A percentile compares a stretch with the other conserved stretches of the same genome.
These are phyloP conservation scores for Linnaemya tessellans DNA, from an alignment of 2,888 invertebrate genomes.

Conservation along the genomic window DNA sequence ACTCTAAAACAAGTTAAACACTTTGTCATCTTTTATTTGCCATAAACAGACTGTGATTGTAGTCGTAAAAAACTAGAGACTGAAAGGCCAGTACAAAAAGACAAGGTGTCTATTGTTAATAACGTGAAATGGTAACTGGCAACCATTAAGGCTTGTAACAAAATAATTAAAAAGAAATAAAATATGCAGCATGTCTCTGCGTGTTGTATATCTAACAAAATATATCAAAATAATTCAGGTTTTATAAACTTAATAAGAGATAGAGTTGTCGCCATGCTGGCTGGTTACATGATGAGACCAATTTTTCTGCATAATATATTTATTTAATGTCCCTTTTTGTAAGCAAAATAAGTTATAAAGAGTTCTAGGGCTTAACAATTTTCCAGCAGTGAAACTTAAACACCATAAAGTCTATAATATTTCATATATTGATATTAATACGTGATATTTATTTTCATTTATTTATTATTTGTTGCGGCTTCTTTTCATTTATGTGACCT, in stretches of 20 bases:
- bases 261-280: too few relatives aligned
- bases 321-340: too few relatives aligned
- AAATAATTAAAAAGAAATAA: not conserved
- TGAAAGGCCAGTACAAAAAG: constrained; percentile 3
- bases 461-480: not conserved
- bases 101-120: constrained; percentile 4
- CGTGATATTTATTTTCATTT: not conserved
- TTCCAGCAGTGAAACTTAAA: too few relatives aligned
- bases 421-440: too few relatives aligned
- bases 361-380: not conserved
- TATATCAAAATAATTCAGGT: not conserved
- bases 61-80: not conserved
- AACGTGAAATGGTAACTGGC: not conserved
- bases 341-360: too few relatives aligned
- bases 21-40: not conserved
- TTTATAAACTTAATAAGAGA: not conserved
- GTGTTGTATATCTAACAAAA: not conserved
- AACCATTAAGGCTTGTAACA: not conserved
- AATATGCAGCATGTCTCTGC: not conserved
- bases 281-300: too few relatives aligned
- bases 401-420: too few relatives aligned
- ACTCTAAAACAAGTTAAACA: not conserved
- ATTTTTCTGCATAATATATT: too few relatives aligned
- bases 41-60: not conserved
- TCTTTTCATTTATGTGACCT: not conserved